phyloP scores from a whole-genome alignment of 2,888 invertebrate species.

The Eupithecia pulchellata region DNA sequence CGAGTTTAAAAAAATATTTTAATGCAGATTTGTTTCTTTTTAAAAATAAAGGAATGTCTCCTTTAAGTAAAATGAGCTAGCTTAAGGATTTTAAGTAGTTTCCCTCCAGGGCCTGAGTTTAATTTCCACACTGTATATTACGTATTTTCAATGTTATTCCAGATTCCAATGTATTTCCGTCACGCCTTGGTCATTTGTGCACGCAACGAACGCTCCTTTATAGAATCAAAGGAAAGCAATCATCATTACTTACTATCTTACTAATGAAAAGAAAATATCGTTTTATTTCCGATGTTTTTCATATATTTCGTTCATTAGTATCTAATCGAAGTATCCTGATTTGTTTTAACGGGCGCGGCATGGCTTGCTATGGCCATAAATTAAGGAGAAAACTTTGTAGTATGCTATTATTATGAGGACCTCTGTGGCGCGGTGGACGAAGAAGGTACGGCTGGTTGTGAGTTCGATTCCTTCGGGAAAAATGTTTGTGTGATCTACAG shows the following conservation, averaged over 20 bases:
- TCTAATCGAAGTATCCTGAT: neutral
- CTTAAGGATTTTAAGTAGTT: too few species aligned
- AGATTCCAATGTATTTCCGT: neutral
- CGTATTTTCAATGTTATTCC: slow-evolving; percentile 10
- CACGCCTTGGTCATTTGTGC: slow-evolving; percentile 2
- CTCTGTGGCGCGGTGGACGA: too few species aligned
- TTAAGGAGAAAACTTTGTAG: neutral
- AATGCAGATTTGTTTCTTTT: too few species aligned
- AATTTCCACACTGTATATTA: too few species aligned
- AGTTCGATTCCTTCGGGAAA: too few species aligned
- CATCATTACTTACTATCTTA: neutral
- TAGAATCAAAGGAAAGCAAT: neutral
- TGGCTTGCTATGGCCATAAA: neutral
- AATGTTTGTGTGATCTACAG: too few species aligned
- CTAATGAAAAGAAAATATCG: neutral
- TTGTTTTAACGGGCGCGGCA: neutral
- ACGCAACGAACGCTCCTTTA: neutral
- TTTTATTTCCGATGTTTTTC: neutral
- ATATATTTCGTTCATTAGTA: neutral
- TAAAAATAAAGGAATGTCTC: too few species aligned
- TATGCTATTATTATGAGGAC: neutral
- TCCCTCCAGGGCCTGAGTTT: too few species aligned
- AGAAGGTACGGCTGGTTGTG: too few species aligned
- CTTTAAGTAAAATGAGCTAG: too few species aligned
- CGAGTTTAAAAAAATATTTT: too few species aligned